Evolutionary conservation across 2,888 invertebrate genomes (phyloP).

Genomic region (Odontomyia ornata): DNA sequence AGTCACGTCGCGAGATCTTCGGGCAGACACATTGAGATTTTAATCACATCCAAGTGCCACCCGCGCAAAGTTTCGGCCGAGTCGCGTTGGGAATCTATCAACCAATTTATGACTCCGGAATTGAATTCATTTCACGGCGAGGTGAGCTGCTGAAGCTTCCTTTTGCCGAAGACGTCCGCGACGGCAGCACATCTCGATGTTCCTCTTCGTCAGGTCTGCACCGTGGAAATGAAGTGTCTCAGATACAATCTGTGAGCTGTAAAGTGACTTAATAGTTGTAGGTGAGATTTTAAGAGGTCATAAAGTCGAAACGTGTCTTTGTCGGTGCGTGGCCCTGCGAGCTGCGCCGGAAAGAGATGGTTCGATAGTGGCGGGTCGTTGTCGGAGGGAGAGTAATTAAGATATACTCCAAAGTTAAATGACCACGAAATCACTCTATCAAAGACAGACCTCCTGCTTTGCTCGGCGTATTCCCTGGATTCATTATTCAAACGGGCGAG

Average conservation of each 20-base stretch:
- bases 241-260: not conserved
- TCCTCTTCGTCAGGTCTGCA: not conserved
- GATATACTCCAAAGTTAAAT: slow-evolving; percentile 17
- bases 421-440: slow-evolving; percentile 38
- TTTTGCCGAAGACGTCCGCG: not conserved
- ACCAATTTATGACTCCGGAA: slow-evolving; percentile 10
- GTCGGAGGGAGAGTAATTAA: slow-evolving; percentile 24
- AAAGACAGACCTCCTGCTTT: slow-evolving; percentile 35
- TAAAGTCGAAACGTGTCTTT: slow-evolving; percentile 18
- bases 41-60: slow-evolving; percentile 9
- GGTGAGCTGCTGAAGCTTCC: not conserved
- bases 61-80: not conserved
- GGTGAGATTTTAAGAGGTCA: slow-evolving; percentile 42
- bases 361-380: not conserved
- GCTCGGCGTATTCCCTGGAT: not conserved
- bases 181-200: not conserved
- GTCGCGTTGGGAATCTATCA: not conserved
- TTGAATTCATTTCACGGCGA: not conserved
- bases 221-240: not conserved
- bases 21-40: not conserved
- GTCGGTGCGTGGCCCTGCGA: too few species aligned
- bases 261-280: slow-evolving; percentile 38
- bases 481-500: not conserved
- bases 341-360: not conserved
- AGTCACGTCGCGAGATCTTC: not conserved